phyloP scores from a whole-genome alignment of 2,888 invertebrate genomes.

The Lepidochrysops patricia region DNA sequence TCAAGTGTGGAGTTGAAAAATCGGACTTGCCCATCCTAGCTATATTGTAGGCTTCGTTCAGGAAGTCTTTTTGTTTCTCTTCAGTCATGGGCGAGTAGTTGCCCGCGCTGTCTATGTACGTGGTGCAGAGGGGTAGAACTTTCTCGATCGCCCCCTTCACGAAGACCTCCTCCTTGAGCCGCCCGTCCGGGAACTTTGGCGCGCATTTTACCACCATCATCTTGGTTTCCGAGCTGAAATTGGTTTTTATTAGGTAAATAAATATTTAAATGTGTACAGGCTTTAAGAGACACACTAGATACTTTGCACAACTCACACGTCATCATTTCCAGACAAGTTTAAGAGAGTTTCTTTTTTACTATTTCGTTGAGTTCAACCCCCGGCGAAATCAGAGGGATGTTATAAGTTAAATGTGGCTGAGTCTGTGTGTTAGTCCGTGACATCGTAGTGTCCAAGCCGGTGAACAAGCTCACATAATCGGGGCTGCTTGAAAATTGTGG shows the following conservation, averaged over 20 bases:
- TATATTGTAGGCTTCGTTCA: conserved; percentile 88
- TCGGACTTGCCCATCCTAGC: conserved; percentile 83
- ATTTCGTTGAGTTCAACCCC: no score
- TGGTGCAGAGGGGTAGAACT: conserved; percentile 88
- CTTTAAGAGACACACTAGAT: no score
- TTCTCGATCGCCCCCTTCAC: conserved; percentile 97
- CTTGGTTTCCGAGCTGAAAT: conserved; percentile 92
- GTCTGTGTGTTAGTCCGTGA: no score
- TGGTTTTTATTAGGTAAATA: background rate
- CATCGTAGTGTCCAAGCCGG: no score
- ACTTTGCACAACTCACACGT: no score
- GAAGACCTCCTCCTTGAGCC: conserved; percentile 85
- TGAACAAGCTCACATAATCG: no score
- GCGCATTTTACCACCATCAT: conserved; percentile 98
- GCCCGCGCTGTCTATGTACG: conserved; percentile 84
- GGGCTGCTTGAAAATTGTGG: no score
- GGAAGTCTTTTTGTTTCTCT: conserved; percentile 87
- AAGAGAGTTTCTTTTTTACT: no score
- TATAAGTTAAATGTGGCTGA: no score
- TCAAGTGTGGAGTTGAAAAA: background rate
- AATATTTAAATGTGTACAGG: no score
- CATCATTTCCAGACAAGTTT: no score
- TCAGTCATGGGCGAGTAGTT: conserved; percentile 81
- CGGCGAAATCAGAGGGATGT: no score
- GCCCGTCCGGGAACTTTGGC: conserved; percentile 83